phyloP scores from a whole-genome alignment of 2,113 vertebrate species.

The Rhipidura dahli region DNA sequence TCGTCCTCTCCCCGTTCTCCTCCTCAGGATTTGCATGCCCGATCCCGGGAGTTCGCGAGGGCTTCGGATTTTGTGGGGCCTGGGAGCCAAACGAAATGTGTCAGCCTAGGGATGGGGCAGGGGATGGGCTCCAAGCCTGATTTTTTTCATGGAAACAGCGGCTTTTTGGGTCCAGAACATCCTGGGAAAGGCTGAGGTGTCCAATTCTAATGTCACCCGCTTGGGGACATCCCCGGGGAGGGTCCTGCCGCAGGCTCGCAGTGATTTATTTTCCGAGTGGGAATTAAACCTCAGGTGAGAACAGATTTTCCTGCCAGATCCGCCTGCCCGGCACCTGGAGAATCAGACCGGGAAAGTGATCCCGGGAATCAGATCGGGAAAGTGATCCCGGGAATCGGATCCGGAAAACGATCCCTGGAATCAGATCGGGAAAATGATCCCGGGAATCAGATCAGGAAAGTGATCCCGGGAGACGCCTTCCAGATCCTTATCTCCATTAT shows the following conservation, averaged over 20 bases:
- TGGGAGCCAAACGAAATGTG: fast-evolving
- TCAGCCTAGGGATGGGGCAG: background rate
- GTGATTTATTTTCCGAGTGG: background rate
- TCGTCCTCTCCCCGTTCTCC: background rate
- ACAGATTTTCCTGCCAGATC: background rate
- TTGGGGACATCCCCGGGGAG: background rate
- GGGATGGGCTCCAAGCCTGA: background rate
- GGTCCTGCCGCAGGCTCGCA: background rate
- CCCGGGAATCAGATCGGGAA: background rate
- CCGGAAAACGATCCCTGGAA: background rate
- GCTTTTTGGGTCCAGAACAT: fast-evolving
- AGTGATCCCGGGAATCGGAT: fast-evolving
- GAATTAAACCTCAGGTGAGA: background rate
- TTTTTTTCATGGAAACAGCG: fast-evolving
- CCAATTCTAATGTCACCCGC: background rate
- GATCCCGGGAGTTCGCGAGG: background rate
- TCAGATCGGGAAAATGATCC: background rate
- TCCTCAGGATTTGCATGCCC: background rate
- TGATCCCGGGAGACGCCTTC: background rate
- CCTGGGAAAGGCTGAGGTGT: fast-evolving
- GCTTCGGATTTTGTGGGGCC: background rate
- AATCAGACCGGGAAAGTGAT: background rate
- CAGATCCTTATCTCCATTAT: background rate
- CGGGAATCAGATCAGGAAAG: background rate
- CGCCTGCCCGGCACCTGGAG: background rate